These are phyloP conservation scores for Gymnothorax javanicus DNA, from an alignment of 2,797 vertebrate species.

Conservation along the genomic window DNA sequence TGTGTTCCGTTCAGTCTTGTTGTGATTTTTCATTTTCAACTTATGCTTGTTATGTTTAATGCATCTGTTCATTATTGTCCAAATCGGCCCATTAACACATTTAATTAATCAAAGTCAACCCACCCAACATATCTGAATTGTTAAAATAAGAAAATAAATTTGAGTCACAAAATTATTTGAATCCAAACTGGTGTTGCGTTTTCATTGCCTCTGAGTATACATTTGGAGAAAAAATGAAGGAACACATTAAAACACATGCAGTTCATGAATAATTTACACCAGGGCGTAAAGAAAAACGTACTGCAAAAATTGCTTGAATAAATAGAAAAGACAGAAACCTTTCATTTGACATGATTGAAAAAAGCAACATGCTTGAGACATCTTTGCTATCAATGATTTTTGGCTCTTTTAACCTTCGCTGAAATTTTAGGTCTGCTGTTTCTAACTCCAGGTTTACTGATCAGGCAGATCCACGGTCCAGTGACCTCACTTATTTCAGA, in stretches of 20 bases:
- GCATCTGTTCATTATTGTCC: no score
- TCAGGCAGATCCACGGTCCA: background rate
- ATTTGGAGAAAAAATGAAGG: background rate
- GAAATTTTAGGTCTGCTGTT: conserved; percentile 53
- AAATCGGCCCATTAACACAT: no score
- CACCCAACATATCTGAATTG: no score
- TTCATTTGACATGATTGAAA: background rate
- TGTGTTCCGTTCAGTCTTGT: no score
- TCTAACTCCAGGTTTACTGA: conserved; percentile 16
- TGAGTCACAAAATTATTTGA: no score
- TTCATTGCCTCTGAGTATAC: no score
- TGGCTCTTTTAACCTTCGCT: conserved; percentile 49
- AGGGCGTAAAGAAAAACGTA: background rate
- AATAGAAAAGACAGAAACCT: background rate
- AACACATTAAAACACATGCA: background rate
- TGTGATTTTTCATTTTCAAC: no score
- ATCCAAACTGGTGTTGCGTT: no score
- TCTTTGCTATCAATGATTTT: conserved; percentile 39
- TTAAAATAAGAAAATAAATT: no score
- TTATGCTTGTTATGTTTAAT: no score
- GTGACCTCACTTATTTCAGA: conserved; percentile 9
- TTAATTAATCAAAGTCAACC: no score
- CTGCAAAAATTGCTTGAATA: background rate
- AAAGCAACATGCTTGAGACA: background rate
- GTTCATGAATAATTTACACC: background rate